Percentiles rank a stretch among this genome's conserved stretches.
Conservation (phyloP, 1,140 invertebrate genomes). For the Drosophila parabipectinata region DNA sequence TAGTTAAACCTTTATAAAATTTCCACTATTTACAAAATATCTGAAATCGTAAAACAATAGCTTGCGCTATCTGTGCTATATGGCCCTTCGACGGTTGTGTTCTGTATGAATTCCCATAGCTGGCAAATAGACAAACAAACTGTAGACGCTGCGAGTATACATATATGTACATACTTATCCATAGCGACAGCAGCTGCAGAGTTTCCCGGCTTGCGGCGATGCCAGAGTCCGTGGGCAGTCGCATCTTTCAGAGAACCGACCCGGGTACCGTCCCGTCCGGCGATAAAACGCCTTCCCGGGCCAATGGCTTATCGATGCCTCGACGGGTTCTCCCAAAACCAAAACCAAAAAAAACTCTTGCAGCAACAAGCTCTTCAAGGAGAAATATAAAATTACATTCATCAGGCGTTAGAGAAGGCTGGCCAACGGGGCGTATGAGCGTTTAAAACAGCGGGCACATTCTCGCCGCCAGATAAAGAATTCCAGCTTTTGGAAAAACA, state of each 20-base stretch:
- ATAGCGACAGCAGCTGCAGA: slow-evolving; percentile 58
- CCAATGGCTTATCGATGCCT: slow-evolving; percentile 75
- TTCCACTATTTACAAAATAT: slow-evolving; percentile 64
- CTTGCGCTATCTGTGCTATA: slow-evolving; percentile 65
- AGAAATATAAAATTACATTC: slow-evolving; percentile 67
- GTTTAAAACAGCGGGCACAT: slow-evolving; percentile 47
- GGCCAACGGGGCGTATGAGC: slow-evolving; percentile 53
- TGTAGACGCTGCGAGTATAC: slow-evolving; percentile 13
- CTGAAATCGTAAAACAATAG: slow-evolving; percentile 78
- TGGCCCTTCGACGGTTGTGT: slow-evolving; percentile 51
- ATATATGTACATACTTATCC: not conserved
- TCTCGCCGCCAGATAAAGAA: slow-evolving; percentile 56
- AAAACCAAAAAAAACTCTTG: slow-evolving; percentile 37
- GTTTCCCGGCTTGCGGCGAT: slow-evolving; percentile 68
- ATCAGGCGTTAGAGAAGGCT: slow-evolving; percentile 20
- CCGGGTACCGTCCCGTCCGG: slow-evolving; percentile 3
- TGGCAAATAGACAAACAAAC: slow-evolving; percentile 69
- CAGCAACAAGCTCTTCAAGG: slow-evolving; percentile 44
- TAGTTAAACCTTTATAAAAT: not conserved
- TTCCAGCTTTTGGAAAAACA: slow-evolving; percentile 54
- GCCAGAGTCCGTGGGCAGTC: slow-evolving; percentile 33
- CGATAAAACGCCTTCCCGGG: slow-evolving; percentile 64
- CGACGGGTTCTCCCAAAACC: slow-evolving; percentile 23
- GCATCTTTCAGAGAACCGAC: slow-evolving; percentile 43
- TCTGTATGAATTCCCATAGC: slow-evolving; percentile 69